Percentiles rank a stretch among this genome's conserved stretches.
These are phyloP conservation scores for Euphonia xanthogaster DNA, from an alignment of 2,797 vertebrate species.

Conservation along the genomic window DNA sequence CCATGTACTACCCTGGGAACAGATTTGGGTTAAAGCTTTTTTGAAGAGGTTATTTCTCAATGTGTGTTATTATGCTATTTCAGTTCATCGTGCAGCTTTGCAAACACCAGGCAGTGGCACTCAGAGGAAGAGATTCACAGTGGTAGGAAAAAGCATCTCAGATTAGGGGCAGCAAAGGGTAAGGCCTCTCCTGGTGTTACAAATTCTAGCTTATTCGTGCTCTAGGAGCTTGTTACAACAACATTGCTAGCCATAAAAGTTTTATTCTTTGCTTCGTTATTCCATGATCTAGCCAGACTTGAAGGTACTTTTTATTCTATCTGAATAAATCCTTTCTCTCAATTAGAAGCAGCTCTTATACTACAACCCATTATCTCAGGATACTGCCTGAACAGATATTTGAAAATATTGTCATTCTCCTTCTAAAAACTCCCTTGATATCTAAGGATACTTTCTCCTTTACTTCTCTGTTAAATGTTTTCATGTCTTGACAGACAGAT, in stretches of 20 bases:
- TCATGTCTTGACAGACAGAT: neutral
- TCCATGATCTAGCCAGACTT: neutral
- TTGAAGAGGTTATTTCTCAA: conserved; percentile 9
- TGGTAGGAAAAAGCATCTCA: neutral
- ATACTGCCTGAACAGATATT: neutral
- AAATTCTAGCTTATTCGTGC: neutral
- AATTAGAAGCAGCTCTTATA: neutral
- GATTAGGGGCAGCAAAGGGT: neutral
- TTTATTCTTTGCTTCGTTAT: neutral
- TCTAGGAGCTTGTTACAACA: neutral
- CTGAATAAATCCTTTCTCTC: neutral
- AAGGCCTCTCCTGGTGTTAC: neutral
- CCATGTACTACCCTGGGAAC: neutral
- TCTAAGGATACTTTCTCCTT: neutral
- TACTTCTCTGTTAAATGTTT: neutral
- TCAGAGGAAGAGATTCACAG: neutral
- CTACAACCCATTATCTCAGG: neutral
- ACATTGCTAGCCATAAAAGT: neutral
- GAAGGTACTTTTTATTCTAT: neutral
- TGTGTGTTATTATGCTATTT: neutral
- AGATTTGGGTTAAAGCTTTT: neutral
- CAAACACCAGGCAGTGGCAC: neutral
- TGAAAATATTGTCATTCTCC: neutral
- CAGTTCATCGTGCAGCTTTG: neutral
- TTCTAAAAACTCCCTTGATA: neutral